These are phyloP conservation scores for Ellobius talpinus DNA, from an alignment of 2,113 vertebrate species.

Conservation along the genomic window DNA sequence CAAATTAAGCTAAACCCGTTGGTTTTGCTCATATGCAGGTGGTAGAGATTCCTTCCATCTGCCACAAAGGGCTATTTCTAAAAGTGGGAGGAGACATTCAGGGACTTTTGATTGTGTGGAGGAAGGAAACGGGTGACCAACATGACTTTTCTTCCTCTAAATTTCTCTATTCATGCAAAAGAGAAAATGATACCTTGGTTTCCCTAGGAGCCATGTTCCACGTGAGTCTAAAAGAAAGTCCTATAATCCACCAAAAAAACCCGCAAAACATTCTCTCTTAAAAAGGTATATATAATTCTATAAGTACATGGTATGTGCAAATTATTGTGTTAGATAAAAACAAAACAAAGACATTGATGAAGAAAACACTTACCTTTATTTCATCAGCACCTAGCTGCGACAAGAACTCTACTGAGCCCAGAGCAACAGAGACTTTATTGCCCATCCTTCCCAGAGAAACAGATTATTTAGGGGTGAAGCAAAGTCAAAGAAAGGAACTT, in stretches of 20 bases:
- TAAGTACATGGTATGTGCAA: neutral
- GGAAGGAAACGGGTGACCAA: rapidly evolving
- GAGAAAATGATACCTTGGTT: neutral
- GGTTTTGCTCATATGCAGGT: slow-evolving; percentile 90
- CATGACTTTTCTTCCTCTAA: neutral
- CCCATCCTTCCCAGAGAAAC: neutral
- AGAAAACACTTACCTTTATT: slow-evolving; percentile 76
- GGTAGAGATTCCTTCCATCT: slow-evolving; percentile 77
- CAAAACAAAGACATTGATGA: neutral
- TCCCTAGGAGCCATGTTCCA: neutral
- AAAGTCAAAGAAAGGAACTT: neutral
- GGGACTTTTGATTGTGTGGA: neutral
- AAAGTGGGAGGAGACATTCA: neutral
- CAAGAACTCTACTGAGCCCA: neutral
- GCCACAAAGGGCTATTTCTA: slow-evolving; percentile 29
- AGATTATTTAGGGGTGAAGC: neutral
- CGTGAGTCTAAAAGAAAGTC: neutral
- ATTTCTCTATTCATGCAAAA: neutral
- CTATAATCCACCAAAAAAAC: neutral
- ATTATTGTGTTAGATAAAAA: neutral
- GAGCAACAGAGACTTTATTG: neutral
- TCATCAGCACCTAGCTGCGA: neutral
- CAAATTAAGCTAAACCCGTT: slow-evolving; percentile 51
- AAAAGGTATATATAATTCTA: slow-evolving; percentile 30
- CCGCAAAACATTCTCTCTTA: neutral